These are phyloP conservation scores for Anagyrus pseudococci DNA, from an alignment of 2,888 invertebrate species.

Conservation along the genomic window DNA sequence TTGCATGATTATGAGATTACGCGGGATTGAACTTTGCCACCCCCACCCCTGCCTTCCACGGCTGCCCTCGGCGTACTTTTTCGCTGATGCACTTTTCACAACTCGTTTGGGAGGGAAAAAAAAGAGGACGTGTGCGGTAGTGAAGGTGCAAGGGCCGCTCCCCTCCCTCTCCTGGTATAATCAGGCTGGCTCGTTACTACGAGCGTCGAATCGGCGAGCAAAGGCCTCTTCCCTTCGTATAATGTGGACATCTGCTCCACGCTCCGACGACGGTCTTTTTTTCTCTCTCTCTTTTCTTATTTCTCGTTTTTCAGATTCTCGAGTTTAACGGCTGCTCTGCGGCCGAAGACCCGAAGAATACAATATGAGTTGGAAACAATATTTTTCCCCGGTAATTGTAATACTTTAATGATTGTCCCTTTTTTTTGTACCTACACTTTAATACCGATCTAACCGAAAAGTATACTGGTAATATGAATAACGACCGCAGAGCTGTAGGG, in stretches of 20 bases:
- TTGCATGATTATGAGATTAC: slow-evolving; percentile 39
- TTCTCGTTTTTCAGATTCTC: background rate
- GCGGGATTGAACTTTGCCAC: slow-evolving; percentile 36
- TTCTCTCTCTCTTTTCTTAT: background rate
- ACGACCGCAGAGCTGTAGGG: no score
- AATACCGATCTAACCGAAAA: no score
- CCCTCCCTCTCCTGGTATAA: slow-evolving; percentile 1
- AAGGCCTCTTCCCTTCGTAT: slow-evolving; percentile 2
- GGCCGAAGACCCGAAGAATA: no score
- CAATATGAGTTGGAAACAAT: no score
- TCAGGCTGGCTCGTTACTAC: slow-evolving; percentile 27
- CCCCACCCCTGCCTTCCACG: background rate
- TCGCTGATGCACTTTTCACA: slow-evolving; percentile 35
- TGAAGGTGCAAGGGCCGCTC: background rate
- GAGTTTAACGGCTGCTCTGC: background rate
- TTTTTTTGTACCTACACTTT: no score
- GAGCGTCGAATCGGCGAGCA: background rate
- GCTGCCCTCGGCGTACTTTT: slow-evolving; percentile 4
- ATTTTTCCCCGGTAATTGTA: no score
- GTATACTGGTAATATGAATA: no score
- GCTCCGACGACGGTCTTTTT: slow-evolving; percentile 7
- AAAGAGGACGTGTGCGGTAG: background rate
- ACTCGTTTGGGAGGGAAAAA: slow-evolving; percentile 12
- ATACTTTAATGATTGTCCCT: no score
- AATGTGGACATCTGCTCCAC: slow-evolving; percentile 6